Percentiles rank a stretch among this genome's conserved stretches.
phyloP scores from a whole-genome alignment of 2,888 invertebrate genomes.

The Epirrhoe alternata region DNA sequence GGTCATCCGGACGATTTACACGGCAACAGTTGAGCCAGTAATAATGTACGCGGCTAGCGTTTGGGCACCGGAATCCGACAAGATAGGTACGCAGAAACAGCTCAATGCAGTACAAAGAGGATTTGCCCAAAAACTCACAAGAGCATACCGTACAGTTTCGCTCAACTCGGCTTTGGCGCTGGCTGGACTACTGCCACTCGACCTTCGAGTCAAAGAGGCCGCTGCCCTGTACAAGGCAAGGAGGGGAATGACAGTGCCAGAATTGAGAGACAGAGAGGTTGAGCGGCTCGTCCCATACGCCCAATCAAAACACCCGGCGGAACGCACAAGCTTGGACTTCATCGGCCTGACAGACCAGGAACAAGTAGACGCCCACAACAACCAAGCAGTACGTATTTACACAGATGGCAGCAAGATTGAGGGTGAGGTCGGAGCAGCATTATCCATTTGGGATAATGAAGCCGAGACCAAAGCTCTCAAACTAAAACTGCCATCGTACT shows the following conservation, averaged over 20 bases:
- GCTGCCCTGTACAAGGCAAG: neutral
- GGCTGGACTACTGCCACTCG: constrained; percentile 23
- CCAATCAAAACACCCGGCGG: constrained; percentile 9
- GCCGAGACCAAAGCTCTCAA: constrained; percentile 1
- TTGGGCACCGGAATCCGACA: constrained; percentile 3
- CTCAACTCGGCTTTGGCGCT: constrained; percentile 13
- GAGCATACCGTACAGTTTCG: constrained; percentile 16
- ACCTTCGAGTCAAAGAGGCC: constrained; percentile 19
- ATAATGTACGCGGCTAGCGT: constrained; percentile 8
- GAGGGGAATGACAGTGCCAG: neutral
- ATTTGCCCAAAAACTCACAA: constrained; percentile 5
- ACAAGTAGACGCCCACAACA: neutral
- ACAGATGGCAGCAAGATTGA: constrained; percentile 17
- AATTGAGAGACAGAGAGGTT: constrained; percentile 2
- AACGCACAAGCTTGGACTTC: constrained; percentile 7
- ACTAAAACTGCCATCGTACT: constrained; percentile 10
- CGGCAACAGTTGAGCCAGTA: neutral
- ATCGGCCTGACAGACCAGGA: constrained; percentile 16
- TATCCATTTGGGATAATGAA: constrained; percentile 4
- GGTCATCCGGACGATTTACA: constrained; percentile 30
- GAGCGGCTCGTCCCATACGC: neutral
- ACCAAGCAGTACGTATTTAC: constrained; percentile 11
- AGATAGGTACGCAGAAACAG: neutral
- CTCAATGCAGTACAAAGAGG: constrained; percentile 4
- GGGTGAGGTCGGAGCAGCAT: constrained; percentile 4